Evolutionary conservation across 1,140 invertebrate genomes (phyloP).

Genomic region (Hyphantria cunea): DNA sequence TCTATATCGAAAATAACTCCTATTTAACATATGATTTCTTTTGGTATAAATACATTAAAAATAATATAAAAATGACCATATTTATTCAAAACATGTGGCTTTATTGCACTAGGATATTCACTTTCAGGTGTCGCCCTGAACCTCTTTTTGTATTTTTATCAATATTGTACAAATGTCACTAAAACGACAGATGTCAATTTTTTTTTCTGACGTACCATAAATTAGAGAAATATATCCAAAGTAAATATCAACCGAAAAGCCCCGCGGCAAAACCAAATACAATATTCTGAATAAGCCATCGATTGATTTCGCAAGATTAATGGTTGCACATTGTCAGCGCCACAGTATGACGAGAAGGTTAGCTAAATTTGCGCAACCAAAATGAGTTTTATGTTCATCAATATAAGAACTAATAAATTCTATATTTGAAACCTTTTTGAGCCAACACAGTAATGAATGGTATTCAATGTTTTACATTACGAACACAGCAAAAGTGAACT

Average conservation of each 20-base stretch:
- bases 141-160: constrained; percentile 20
- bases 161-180: constrained; percentile 22
- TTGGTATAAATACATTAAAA: too few relatives aligned
- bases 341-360: constrained; percentile 72
- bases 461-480: constrained; percentile 43
- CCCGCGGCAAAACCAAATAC: constrained; percentile 76
- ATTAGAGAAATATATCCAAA: constrained; percentile 76
- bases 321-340: constrained; percentile 77
- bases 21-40: too few relatives aligned
- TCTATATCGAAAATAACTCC: too few relatives aligned
- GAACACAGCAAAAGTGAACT: constrained; percentile 22
- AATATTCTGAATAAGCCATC: constrained; percentile 81
- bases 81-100: too few relatives aligned
- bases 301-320: constrained; percentile 81
- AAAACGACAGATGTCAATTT: constrained; percentile 68
- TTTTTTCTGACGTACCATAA: constrained; percentile 60
- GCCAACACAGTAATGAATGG: constrained; percentile 60
- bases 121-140: not conserved
- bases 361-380: constrained; percentile 53
- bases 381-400: constrained; percentile 60
- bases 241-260: constrained; percentile 72
- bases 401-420: constrained; percentile 63
- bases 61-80: too few relatives aligned
- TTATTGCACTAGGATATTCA: too few relatives aligned
- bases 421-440: constrained; percentile 65